Evolutionary conservation across 2,888 invertebrate genomes (phyloP), one percentile per base, ranked within the genome.

Genomic region (Dicycla oo): DNA sequence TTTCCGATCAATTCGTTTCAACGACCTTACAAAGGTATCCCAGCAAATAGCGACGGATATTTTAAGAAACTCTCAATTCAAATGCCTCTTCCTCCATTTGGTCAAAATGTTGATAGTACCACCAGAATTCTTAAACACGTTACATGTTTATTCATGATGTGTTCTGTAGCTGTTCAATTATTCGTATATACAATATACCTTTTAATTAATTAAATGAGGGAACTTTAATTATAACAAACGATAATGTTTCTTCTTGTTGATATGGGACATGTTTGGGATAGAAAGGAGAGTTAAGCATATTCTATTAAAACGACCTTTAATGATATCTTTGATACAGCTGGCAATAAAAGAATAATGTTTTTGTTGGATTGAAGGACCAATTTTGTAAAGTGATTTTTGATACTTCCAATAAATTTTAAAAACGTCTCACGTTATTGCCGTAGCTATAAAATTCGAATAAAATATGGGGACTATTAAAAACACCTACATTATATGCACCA

Each of bases 101-200:
- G 62, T 62, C 60, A 72, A 75, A 78, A 67, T 66, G 57, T 75
- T 62, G 57, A 53, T 61, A 72, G 64, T 23, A 53, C 71, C 61
- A 49, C 49, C 38, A 73, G 51, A 82, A 69, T 82, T 82, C 45
- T 64, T 69, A 38, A 67, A 58, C 54, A 34, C 45, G 69, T 34
- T n/a, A 54, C 53, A 82, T 86, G 76, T 85, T 77, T 84, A 85
- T 86, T 85, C 85, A 82, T 84, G 78, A 77, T 61, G 47, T 61
- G 61, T 71, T 58, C 49, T 58, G 58, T 57, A 68, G 57, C 68
- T 62, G 40, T 73, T 76, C 74, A 86, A 83, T 85, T 86, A 84
- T 82, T 69, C 69, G 56, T 67, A 64, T 30, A 4, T 2, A n/a
- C n/a, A 71, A 73, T 79, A 77, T 75, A 60, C 66, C 54, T 81